A percentile compares a stretch with the other conserved stretches of the same genome.
Evolutionary conservation across 2,888 invertebrate species (phyloP).

Genomic region (Caenorhabditis sp.): DNA sequence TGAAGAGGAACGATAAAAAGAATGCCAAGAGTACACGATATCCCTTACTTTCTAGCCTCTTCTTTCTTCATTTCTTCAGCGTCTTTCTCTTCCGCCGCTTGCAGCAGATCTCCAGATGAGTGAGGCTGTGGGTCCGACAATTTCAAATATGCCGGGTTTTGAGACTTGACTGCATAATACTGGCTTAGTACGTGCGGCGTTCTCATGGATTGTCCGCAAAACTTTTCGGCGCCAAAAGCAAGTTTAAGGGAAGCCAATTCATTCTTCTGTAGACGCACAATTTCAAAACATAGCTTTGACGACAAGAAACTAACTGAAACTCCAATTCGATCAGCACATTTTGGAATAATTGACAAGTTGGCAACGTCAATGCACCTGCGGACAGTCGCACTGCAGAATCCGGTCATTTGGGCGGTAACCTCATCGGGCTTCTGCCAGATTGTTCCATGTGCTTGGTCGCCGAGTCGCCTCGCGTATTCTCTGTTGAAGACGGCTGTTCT

Average conservation of each 20-base stretch:
- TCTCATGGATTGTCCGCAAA: constrained; percentile 40
- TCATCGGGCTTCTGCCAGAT: constrained; percentile 55
- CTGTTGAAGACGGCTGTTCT: constrained; percentile 52
- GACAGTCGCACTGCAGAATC: constrained; percentile 58
- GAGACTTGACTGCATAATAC: constrained; percentile 35
- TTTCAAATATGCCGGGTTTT: not conserved
- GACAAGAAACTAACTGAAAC: constrained; percentile 47
- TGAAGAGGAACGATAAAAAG: constrained; percentile 3
- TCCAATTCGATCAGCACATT: constrained; percentile 47
- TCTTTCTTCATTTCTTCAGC: not conserved
- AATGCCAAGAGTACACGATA: not conserved
- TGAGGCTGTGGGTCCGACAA: no score
- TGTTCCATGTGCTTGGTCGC: constrained; percentile 31
- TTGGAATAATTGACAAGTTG: constrained; percentile 40
- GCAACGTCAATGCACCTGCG: constrained; percentile 50
- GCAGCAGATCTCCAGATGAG: not conserved
- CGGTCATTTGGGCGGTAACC: constrained; percentile 52
- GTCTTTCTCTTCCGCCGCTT: not conserved
- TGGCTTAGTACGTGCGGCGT: constrained; percentile 44
- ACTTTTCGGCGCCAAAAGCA: constrained; percentile 39
- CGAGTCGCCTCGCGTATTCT: constrained; percentile 47
- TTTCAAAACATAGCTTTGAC: not conserved
- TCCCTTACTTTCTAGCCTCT: not conserved
- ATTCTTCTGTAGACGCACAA: constrained; percentile 26
- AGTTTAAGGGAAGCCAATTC: constrained; percentile 15